Base-by-base conservation (phyloP, 2,888 invertebrate genomes). In the Cecidostiba fungosa region DNA sequence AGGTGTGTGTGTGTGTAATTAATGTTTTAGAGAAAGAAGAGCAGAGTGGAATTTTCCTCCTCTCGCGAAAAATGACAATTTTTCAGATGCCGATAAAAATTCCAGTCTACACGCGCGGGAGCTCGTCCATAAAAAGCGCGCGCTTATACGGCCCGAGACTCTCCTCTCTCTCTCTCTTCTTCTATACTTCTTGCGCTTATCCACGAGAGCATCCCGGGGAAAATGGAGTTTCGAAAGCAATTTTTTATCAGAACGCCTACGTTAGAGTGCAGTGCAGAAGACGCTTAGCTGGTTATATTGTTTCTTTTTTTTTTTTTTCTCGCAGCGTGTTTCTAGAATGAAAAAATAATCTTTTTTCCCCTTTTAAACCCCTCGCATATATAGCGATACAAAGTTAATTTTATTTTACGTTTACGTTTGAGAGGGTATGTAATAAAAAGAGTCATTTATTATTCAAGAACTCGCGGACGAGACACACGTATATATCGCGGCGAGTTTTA, bases 191-290 rank as follows among this genome's bases (percentile, higher is more conserved):
- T 32, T 10, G 43, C 23, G 19, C 23, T 66, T 78, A 77, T 77
- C 76, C 54, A 12, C 10, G n/a, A 16, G 50, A 19, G 50, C 26
- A 14, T 76, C 54, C 54, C 29, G 8, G 16, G 59, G 23, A 77
- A 77, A 77, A 77, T 77, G 54, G 59, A 32, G 32, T 59, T 77
- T 77, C 54, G 8, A 59, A 76, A 77, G 23, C 59, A 77, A 77
- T 59, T 77, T 77, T 77, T 77, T 77, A 77, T 77, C 26, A 50
- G 26, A 74, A 74, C 29, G 29, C 29, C 23, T 16, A 19, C 26
- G 23, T 77, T 62, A 77, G 39, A 43, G 5, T 10, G 12, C 3
- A 36, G 36, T 62, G 59, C 6, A 23, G 16, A 19, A 50, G 50
- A 19, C 19, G 50, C 50, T 50, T 50, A 59, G 54, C 19, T n/a